Conservation (phyloP, 2,888 invertebrate genomes). For the Zhuqinia jingwanae region DNA sequence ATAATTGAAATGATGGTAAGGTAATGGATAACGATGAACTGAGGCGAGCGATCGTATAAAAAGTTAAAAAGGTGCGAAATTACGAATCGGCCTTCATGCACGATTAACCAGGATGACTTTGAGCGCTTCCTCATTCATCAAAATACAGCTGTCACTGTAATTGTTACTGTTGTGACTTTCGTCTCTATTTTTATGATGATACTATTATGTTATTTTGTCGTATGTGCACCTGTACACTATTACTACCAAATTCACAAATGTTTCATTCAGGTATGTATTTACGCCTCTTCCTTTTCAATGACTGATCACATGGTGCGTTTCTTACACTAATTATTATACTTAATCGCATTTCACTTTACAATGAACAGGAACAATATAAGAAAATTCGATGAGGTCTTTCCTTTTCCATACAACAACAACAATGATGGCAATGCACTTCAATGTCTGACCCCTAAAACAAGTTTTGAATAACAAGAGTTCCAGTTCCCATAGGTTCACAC, state of each 20-base stretch:
- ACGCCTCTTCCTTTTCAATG: background rate
- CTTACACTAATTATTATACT: background rate
- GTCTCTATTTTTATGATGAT: constrained; percentile 6
- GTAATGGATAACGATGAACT: background rate
- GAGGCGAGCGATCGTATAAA: background rate
- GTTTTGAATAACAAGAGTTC: too few relatives aligned
- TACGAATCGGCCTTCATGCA: constrained; percentile 63
- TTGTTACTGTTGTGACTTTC: background rate
- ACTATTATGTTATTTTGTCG: background rate
- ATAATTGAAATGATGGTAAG: background rate
- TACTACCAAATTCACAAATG: too few relatives aligned
- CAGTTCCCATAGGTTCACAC: constrained; percentile 18
- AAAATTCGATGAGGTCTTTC: background rate
- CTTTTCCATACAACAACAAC: too few relatives aligned
- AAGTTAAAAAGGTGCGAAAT: background rate
- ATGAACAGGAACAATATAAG: background rate
- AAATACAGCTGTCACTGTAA: background rate
- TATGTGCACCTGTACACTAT: background rate
- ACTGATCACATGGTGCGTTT: background rate
- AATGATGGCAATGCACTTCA: too few relatives aligned
- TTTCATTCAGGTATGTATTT: too few relatives aligned
- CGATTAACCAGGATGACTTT: constrained; percentile 66
- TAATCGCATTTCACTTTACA: background rate
- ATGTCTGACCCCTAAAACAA: too few relatives aligned
- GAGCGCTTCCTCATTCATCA: constrained; percentile 60